Evolutionary conservation across 2,888 invertebrate species (phyloP), one percentile per base, ranked within the genome.

Genomic region (Rhyacophila evoluta): DNA sequence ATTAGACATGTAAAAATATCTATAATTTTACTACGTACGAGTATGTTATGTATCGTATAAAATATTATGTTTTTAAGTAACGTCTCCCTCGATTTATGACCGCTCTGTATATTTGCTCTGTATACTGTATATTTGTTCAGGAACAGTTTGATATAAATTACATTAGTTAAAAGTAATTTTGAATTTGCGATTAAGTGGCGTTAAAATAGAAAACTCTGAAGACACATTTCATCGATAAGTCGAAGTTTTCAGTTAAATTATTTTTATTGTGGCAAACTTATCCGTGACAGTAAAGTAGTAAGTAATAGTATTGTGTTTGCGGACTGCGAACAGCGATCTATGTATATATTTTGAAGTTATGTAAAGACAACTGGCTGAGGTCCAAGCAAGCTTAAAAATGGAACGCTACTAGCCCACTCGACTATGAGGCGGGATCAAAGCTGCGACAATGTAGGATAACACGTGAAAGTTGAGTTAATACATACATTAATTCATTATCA

Each of bases 321-420:
- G 55, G 19, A 15, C 19, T 10, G 55, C 10, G 12, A 55, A 55
- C 55, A 55, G 25, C 55, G 55, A 55, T 55, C 55, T 55, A 55
- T 19, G 10, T 55, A 55, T 55, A 55, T 55, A 55, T 55, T 55
- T 55, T 77, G 39, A 68, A 73, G 73, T 73, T 77, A 77, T 77
- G 77, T 77, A 77, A 77, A 77, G 77, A 69, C 68, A 73, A 37
- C 77, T 77, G 77, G 77, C 77, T 15, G 67, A 8, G 29, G n/a
- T 77, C 77, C 77, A 77, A 77, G 41, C 68, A 15, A 36, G 73
- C 77, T 72, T 77, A 77, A 77, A 77, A 77, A 77, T 77, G 77
- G 77, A 77, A 77, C 77, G 19, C 55, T 25, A 55, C 55, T 19
- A 55, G 29, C 29, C 12, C 19, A 25, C 19, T n/a, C 25, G 15